Percentiles rank a stretch among this genome's conserved stretches.
phyloP scores from a whole-genome alignment of 1,140 invertebrate genomes.

The Macrocentrus cingulum region DNA sequence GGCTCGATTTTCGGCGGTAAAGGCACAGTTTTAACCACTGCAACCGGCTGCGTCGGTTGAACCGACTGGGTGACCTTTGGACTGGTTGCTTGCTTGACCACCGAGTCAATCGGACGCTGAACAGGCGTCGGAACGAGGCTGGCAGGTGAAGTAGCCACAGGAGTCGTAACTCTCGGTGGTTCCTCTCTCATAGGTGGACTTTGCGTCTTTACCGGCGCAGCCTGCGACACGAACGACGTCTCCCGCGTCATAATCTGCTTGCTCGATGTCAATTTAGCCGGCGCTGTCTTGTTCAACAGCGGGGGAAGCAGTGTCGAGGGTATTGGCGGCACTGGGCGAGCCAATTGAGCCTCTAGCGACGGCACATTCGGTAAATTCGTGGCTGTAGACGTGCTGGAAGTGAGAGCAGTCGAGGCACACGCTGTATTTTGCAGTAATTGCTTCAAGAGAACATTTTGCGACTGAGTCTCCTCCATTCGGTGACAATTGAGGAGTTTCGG shows the following conservation, averaged over 20 bases:
- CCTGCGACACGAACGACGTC: conserved; percentile 62
- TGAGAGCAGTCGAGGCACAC: conserved; percentile 61
- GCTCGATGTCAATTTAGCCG: conserved; percentile 33
- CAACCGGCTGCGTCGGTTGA: not conserved
- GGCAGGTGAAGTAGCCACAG: conserved; percentile 3
- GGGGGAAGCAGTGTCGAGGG: conserved; percentile 56
- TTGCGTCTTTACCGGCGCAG: conserved; percentile 38
- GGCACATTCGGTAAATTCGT: conserved; percentile 69
- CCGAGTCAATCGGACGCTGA: not conserved
- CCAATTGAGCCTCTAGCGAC: conserved; percentile 73
- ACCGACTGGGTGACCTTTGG: not conserved
- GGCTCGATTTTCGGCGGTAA: not conserved
- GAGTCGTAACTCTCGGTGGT: conserved; percentile 36
- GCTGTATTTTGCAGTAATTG: conserved; percentile 86
- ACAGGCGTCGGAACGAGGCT: not conserved
- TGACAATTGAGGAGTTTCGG: conserved; percentile 41
- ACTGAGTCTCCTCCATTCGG: conserved; percentile 76
- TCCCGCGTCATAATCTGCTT: conserved; percentile 58
- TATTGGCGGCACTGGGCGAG: conserved; percentile 69
- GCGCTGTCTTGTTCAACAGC: conserved; percentile 45
- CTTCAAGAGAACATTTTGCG: conserved; percentile 87
- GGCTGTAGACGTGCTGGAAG: conserved; percentile 57
- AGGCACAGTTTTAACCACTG: not conserved
- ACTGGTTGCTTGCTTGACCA: not conserved
- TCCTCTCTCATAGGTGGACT: conserved; percentile 59